Evolutionary conservation across 2,113 vertebrate genomes (phyloP).

Genomic region (Colistium nudipinnis): DNA sequence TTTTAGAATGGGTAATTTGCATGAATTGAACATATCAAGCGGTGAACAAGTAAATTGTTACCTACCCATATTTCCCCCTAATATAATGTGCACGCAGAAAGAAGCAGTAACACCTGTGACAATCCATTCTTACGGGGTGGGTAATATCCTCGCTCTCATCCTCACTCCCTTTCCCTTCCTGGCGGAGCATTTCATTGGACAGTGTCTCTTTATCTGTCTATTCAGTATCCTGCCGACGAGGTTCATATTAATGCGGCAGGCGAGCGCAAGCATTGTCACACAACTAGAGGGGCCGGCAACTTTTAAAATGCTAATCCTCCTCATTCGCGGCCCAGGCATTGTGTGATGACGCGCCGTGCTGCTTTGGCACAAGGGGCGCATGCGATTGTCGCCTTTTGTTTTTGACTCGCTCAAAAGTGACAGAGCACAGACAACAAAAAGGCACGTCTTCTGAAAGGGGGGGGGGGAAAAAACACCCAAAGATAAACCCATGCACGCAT

Average conservation of each 20-base stretch:
- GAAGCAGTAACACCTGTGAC: conserved; percentile 5
- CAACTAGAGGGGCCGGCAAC: conserved; percentile 29
- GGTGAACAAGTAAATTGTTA: conserved; percentile 13
- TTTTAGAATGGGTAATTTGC: conserved; percentile 11
- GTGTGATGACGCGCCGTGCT: conserved; percentile 18
- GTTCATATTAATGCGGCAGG: conserved; percentile 30
- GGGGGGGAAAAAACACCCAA: background rate
- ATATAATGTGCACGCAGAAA: conserved; percentile 4
- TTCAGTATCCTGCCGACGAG: conserved; percentile 36
- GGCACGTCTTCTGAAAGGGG: background rate
- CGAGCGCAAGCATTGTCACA: conserved; percentile 8
- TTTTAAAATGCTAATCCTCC: conserved; percentile 58
- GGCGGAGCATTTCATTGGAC: conserved; percentile 22
- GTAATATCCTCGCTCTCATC: conserved; percentile 3
- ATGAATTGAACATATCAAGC: conserved; percentile 37
- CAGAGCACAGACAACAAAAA: conserved; percentile 4
- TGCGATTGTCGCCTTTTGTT: conserved; percentile 12
- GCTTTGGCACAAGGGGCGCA: conserved; percentile 10
- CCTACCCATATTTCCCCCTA: conserved; percentile 31
- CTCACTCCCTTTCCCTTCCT: background rate
- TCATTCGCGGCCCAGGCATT: conserved; percentile 22
- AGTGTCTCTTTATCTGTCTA: conserved; percentile 18
- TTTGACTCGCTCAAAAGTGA: conserved; percentile 10
- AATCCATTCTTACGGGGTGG: background rate
- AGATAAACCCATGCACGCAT: background rate